Base-by-base conservation (phyloP, 2,797 vertebrate species). In the Ambastaia sidthimunki region DNA sequence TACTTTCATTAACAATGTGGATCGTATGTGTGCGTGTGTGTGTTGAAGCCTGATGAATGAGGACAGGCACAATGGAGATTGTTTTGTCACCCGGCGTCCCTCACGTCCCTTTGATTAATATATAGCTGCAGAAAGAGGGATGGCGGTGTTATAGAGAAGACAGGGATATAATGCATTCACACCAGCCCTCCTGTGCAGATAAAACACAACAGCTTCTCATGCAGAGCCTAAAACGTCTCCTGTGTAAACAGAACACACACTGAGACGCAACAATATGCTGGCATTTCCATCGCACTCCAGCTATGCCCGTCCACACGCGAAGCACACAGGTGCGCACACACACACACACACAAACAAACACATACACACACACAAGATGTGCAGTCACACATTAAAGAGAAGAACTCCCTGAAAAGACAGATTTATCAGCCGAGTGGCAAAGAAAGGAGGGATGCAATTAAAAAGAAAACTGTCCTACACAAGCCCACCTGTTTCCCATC, bases 391-490 rank as follows among this genome's bases (percentile, higher is more conserved):
- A 66, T 41, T 55, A 48, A 47, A 28, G 52, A 50, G 37, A 31
- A 57, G 73, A 82, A 75, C 71, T 69, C 74, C 60, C 28, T 34
- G 50, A 52, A 34, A 44, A 59, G 83, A 82, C 83, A 84, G 81
- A 85, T 90, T 89, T 88, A 87, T 88, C 88, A 81, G 75, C 55
- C 55, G 16, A 72, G 81, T 12, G 52, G 52, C 44, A 67, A 25
- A 66, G 25, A 67, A 78, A 59, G 52, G 60, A 72, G 52, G 55
- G 25, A 71, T 62, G 73, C 69, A 76, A 83, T 83, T 80, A 83
- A 83, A 77, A 75, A 77, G 55, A 70, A 74, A 69, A 59, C 23
- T 57, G 18, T 66, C 78, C 66, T 74, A 50, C 65, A 66, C 19
- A 15, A 75, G 31, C 60, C 84, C 74, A 86, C 82, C 78, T 82